Base-by-base conservation (phyloP, 2,888 invertebrate species). In the Macroteleia sp. region DNA sequence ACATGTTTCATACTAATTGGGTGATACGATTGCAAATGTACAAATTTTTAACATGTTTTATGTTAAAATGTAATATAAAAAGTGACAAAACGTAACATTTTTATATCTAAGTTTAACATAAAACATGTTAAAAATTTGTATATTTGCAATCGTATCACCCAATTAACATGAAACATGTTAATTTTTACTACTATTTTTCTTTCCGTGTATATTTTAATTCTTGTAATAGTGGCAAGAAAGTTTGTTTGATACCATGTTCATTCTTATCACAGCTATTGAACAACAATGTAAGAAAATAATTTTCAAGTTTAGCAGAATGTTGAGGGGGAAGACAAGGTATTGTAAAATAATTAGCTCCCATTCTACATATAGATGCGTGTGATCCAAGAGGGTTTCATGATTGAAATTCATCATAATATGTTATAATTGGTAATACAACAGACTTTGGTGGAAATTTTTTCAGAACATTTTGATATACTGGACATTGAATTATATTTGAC, bases 391-490 rank as follows among this genome's bases (percentile, higher is more conserved):
- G 76, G 39, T 81, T 79, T 44, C 66, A 44, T 30, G 44, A 25
- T 39, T 80, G 57, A 54, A 70, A 81, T 28, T 81, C 75, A 64
- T 82, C 80, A 39, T 57, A 59, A 36, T 59, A 70, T 41, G 70
- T 39, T 10, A 30, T 54, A 19, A 77, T 50, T 16, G 77, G 77
- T 22, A 69, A 22, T 4, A 77, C 17, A 12, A 71, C 9, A 16
- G 57, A 12, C 42, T 61, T 30, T 34, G 17, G n/a, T 17, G 25
- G 44, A 34, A 50, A 48, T 12, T 50, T 62, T 34, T 8, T 34
- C 42, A 17, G 19, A 2, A 16, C 41, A 54, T 30, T 42, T 56
- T 54, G 42, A 30, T 36, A 71, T 12, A 66, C 12, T 2, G 22
- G n/a, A 20, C 30, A 19, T 46, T 77, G 66, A 59, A 70, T 28